Conservation (phyloP, 2,113 vertebrate genomes). For the Micromys minutus region DNA sequence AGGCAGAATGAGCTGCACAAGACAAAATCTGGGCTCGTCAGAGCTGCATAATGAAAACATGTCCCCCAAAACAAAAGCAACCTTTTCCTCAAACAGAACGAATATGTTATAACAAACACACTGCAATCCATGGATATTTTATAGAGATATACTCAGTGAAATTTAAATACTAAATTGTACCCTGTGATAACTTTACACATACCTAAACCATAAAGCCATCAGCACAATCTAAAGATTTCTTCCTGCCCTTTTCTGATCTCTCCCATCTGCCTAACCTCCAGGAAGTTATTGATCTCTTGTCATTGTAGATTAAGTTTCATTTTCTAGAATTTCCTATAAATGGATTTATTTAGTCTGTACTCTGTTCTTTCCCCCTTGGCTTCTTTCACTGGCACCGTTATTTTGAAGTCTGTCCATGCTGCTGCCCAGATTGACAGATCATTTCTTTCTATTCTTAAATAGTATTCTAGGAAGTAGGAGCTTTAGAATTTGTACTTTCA, state of each 20-base stretch:
- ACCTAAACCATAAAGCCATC: background rate
- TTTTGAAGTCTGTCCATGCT: background rate
- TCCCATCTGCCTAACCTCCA: background rate
- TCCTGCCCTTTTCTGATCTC: background rate
- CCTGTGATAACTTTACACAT: background rate
- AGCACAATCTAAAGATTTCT: background rate
- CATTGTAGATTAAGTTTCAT: slow-evolving; percentile 5
- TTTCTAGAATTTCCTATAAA: slow-evolving; percentile 44
- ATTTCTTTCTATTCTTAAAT: background rate
- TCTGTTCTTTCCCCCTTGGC: background rate
- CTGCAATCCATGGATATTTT: background rate
- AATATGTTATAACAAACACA: background rate
- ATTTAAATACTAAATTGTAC: background rate
- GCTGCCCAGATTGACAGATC: background rate
- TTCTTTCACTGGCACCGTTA: background rate
- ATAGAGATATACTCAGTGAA: background rate
- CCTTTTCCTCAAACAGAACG: background rate
- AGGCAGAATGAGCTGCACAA: background rate
- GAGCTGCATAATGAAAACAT: background rate
- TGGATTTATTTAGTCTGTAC: background rate
- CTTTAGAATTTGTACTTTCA: background rate
- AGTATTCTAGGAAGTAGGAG: background rate
- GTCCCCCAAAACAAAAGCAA: background rate
- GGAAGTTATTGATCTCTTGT: background rate
- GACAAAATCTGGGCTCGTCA: background rate